Conservation (phyloP, 2,888 invertebrate genomes). For the Diaprepes abbreviatus region DNA sequence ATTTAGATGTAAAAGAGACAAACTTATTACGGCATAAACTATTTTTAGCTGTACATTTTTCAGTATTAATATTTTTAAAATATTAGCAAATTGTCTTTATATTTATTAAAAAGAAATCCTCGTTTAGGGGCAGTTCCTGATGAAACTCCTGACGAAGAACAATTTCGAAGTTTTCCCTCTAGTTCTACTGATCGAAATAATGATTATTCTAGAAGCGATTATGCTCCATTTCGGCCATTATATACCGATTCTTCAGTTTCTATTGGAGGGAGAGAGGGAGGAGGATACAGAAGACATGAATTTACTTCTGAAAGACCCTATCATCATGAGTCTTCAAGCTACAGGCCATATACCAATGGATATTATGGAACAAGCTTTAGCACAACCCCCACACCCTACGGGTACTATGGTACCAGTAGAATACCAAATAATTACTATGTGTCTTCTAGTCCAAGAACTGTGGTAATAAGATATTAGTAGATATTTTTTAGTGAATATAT, state of each 20-base stretch:
- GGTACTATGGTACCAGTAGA: not conserved
- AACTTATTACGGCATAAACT: too few species aligned
- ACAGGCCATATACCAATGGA: not conserved
- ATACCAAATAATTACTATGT: not conserved
- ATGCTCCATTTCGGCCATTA: not conserved
- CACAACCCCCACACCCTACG: not conserved
- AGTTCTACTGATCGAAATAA: not conserved
- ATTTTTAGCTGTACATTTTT: too few species aligned
- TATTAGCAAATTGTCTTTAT: too few species aligned
- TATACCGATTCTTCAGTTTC: not conserved
- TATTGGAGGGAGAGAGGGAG: not conserved
- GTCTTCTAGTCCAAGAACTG: not conserved
- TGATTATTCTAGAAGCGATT: not conserved
- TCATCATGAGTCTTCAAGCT: not conserved
- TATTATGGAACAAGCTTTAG: not conserved
- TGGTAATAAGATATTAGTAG: not conserved
- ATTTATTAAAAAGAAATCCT: too few species aligned
- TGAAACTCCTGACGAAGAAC: slow-evolving; percentile 15
- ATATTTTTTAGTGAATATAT: too few species aligned
- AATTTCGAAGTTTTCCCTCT: slow-evolving; percentile 8
- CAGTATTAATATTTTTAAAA: too few species aligned
- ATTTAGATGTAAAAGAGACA: too few species aligned
- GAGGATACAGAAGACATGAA: not conserved
- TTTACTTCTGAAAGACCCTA: not conserved
- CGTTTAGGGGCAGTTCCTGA: not conserved